Percentiles rank a stretch among this genome's conserved stretches.
Evolutionary conservation across 2,797 vertebrate genomes (phyloP).

Genomic region (Myotis findleyi): DNA sequence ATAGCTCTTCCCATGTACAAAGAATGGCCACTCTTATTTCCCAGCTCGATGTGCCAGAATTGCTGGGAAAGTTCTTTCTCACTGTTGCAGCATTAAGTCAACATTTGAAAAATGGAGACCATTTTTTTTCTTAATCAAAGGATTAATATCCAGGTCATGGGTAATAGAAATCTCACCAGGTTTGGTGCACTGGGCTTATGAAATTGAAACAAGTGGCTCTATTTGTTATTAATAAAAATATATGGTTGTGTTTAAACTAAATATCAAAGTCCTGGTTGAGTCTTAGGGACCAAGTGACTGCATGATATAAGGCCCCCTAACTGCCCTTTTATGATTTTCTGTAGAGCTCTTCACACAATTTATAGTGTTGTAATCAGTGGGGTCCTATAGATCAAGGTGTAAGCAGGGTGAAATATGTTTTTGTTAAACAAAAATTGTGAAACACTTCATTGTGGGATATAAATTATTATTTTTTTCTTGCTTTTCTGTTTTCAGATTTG

Average conservation of each 20-base stretch:
- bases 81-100: constrained; percentile 73
- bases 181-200: constrained; percentile 54
- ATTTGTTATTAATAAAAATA: constrained; percentile 78
- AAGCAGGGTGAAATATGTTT: constrained; percentile 82
- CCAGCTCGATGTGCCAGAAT: constrained; percentile 52
- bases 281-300: constrained; percentile 38
- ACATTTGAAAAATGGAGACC: constrained; percentile 61
- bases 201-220: constrained; percentile 79
- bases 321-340: constrained; percentile 74
- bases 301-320: constrained; percentile 75
- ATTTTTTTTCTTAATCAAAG: constrained; percentile 16
- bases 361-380: constrained; percentile 73
- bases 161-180: constrained; percentile 67
- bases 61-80: constrained; percentile 71
- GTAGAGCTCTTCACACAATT: constrained; percentile 73
- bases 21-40: constrained; percentile 63
- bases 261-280: constrained; percentile 72
- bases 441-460: constrained; percentile 62
- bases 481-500: constrained; percentile 81
- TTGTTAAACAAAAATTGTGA: constrained; percentile 81
- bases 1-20: constrained; percentile 55
- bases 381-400: constrained; percentile 68
- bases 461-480: constrained; percentile 72
- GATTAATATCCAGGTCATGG: constrained; percentile 58
- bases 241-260: constrained; percentile 71